phyloP scores from a whole-genome alignment of 2,113 vertebrate species.

The Heteronetta atricapilla region DNA sequence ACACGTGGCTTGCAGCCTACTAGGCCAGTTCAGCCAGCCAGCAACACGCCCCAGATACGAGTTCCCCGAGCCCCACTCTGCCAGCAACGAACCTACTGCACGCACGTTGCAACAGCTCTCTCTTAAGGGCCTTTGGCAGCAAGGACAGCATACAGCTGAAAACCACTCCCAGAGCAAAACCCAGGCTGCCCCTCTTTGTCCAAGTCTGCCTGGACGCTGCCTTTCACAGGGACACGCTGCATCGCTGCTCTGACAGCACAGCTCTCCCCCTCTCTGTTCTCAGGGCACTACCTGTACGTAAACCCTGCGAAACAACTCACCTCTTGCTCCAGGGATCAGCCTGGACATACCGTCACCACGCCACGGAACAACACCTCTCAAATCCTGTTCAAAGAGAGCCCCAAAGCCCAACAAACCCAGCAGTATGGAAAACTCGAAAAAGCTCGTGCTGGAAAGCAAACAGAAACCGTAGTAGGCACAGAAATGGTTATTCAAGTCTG shows the following conservation, averaged over 20 bases:
- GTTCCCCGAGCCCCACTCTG: neutral
- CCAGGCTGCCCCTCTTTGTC: neutral
- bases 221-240: neutral
- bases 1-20: neutral
- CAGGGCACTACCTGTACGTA: neutral
- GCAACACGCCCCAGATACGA: neutral
- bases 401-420: neutral
- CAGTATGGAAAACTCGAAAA: neutral
- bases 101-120: rapidly evolving
- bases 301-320: neutral
- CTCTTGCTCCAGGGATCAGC: neutral
- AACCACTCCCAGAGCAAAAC: neutral
- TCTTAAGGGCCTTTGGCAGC: neutral
- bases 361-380: neutral
- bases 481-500: neutral
- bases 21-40: neutral
- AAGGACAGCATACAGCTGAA: neutral
- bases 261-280: neutral
- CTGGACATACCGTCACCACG: neutral
- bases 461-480: rapidly evolving
- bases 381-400: neutral
- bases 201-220: neutral
- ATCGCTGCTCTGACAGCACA: neutral
- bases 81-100: neutral
- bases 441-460: neutral